Evolutionary conservation across 2,888 invertebrate species (phyloP).

Genomic region (Thalpophila matura): DNA sequence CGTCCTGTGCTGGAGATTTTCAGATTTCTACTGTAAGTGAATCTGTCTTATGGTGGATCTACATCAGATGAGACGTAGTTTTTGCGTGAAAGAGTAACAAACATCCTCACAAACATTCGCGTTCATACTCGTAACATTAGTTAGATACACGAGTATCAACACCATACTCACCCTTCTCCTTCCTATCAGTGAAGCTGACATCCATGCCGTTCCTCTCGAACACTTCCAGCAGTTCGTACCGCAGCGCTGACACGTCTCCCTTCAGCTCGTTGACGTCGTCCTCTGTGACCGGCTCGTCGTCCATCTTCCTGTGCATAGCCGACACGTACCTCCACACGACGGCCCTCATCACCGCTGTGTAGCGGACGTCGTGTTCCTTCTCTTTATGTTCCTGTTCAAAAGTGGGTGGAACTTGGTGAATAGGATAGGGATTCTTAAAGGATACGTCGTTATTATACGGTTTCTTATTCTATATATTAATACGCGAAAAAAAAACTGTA

Average conservation of each 20-base stretch:
- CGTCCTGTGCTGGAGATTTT: no score
- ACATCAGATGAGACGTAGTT: no score
- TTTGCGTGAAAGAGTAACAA: no score
- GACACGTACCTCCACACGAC: constrained; percentile 98
- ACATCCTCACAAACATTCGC: no score
- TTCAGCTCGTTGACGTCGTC: constrained; percentile 98
- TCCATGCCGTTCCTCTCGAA: constrained; percentile 97
- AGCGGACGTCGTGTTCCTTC: constrained; percentile 93
- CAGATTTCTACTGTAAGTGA: no score
- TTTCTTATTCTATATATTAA: no score
- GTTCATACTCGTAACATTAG: no score
- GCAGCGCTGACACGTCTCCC: constrained; percentile 97
- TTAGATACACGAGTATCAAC: no score
- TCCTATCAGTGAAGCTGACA: constrained; percentile 93
- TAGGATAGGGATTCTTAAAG: neutral
- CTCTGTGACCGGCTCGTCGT: constrained; percentile 97
- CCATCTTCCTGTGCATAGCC: constrained; percentile 95
- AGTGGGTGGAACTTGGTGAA: neutral
- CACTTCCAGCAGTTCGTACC: constrained; percentile 97
- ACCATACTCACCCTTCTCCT: constrained; percentile 94
- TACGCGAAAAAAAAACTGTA: no score
- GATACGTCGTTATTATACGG: no score
- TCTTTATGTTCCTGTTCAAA: constrained; percentile 91
- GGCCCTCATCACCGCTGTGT: constrained; percentile 96
- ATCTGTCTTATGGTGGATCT: no score